phyloP scores from a whole-genome alignment of 35 echinoderm and acorn worm genomes.

The Acanthaster planci region DNA sequence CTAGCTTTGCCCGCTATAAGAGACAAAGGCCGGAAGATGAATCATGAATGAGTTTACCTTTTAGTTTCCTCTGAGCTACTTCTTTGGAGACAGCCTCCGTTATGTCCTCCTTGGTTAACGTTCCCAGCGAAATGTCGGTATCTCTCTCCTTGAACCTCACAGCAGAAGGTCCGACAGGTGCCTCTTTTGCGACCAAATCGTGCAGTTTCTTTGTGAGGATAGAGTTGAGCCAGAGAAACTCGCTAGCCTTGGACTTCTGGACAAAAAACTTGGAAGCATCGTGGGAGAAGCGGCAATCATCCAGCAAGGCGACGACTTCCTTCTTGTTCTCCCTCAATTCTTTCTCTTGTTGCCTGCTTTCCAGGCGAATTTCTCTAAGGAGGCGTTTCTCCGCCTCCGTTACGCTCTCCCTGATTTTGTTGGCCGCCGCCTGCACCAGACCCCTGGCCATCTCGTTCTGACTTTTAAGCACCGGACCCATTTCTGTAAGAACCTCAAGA shows the following conservation, averaged over 20 bases:
- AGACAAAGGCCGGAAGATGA: no score
- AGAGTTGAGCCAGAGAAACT: neutral
- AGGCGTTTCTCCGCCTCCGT: neutral
- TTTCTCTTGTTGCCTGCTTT: neutral
- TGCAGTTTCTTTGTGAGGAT: neutral
- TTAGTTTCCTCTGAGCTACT: neutral
- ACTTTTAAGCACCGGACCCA: neutral
- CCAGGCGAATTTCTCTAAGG: neutral
- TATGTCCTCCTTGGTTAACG: neutral
- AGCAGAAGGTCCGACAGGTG: neutral
- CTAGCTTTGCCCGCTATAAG: no score
- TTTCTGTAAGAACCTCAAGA: neutral
- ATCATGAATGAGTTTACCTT: neutral
- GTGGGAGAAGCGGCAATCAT: neutral
- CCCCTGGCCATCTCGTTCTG: neutral
- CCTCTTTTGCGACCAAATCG: neutral
- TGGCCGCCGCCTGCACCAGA: neutral
- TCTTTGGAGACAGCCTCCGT: neutral
- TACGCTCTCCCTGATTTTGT: neutral
- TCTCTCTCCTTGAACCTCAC: neutral
- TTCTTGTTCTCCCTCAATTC: neutral
- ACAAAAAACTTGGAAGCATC: neutral
- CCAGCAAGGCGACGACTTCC: neutral
- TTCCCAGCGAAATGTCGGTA: neutral
- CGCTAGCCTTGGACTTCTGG: neutral